A percentile compares a stretch with the other conserved stretches of the same genome.
Conservation (phyloP, 1,140 invertebrate genomes). For the Latrodectus geometricus region DNA sequence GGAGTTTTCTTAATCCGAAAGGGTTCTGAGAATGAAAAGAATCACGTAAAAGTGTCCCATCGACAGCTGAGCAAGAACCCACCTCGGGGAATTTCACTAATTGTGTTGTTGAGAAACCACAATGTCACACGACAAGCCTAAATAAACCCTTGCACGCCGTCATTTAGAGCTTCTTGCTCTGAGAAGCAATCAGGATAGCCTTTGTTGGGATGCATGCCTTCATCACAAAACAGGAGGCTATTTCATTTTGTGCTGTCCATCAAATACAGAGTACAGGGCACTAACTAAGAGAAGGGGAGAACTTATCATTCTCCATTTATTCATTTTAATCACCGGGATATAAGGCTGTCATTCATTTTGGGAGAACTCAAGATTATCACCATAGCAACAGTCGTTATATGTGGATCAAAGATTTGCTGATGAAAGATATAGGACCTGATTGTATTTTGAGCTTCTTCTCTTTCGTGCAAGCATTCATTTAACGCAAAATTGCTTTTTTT, state of each 20-base stretch:
- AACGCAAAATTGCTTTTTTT: constrained; percentile 51
- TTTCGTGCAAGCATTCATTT: neutral
- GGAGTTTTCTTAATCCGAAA: neutral
- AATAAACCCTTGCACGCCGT: constrained; percentile 45
- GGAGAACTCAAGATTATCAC: constrained; percentile 47
- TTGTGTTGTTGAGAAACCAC: constrained; percentile 43
- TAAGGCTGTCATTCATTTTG: constrained; percentile 60
- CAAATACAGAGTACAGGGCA: constrained; percentile 7
- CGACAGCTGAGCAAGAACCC: constrained; percentile 13
- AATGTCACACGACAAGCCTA: constrained; percentile 23
- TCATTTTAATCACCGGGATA: constrained; percentile 61
- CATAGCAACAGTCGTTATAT: constrained; percentile 55
- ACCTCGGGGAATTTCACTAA: constrained; percentile 36
- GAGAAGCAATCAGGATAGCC: constrained; percentile 40
- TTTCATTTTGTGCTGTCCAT: constrained; percentile 57
- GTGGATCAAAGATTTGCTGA: constrained; percentile 61
- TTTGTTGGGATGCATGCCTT: constrained; percentile 48
- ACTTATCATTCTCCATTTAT: constrained; percentile 61
- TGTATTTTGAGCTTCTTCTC: constrained; percentile 17
- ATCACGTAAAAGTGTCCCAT: constrained; percentile 17
- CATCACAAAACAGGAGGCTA: constrained; percentile 38
- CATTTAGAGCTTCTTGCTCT: constrained; percentile 34
- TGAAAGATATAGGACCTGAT: constrained; percentile 55
- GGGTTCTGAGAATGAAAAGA: neutral
- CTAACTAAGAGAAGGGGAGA: constrained; percentile 45